A percentile compares a stretch with the other conserved stretches of the same genome.
Conservation (phyloP, 2,888 invertebrate species). For the Aphrophora alni region DNA sequence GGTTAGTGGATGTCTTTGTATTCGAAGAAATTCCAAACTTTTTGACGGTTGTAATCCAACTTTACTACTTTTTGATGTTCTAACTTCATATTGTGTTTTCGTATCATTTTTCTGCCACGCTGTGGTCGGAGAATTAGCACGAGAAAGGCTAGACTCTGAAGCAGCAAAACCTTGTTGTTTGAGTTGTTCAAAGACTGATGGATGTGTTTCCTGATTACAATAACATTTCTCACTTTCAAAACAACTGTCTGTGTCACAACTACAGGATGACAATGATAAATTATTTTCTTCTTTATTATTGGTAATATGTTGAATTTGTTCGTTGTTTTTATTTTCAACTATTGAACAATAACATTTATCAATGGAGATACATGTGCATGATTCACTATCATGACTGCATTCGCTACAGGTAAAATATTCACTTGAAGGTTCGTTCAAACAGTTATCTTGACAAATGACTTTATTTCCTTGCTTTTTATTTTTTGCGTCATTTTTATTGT, state of each 20-base stretch:
- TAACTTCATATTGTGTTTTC: slow-evolving; percentile 10
- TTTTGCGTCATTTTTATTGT: slow-evolving; percentile 10
- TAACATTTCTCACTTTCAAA: slow-evolving; percentile 88
- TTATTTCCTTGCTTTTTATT: neutral
- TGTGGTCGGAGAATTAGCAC: slow-evolving; percentile 51
- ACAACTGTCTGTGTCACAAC: slow-evolving; percentile 86
- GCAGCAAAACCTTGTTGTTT: slow-evolving; percentile 61
- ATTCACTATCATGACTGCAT: slow-evolving; percentile 84
- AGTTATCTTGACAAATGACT: slow-evolving; percentile 15
- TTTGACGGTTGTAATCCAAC: slow-evolving; percentile 53
- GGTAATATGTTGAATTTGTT: neutral
- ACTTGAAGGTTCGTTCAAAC: slow-evolving; percentile 32
- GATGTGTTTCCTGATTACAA: slow-evolving; percentile 60
- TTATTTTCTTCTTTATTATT: slow-evolving; percentile 12
- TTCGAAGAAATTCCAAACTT: slow-evolving; percentile 57
- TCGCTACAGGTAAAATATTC: slow-evolving; percentile 88
- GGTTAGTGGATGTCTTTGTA: slow-evolving; percentile 42
- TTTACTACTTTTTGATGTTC: slow-evolving; percentile 52
- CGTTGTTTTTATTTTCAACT: slow-evolving; percentile 55
- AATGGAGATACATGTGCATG: slow-evolving; percentile 75
- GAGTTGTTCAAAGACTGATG: slow-evolving; percentile 59
- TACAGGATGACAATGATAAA: slow-evolving; percentile 60
- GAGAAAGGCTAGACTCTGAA: slow-evolving; percentile 53
- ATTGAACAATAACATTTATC: slow-evolving; percentile 88
- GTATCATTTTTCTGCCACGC: slow-evolving; percentile 49